Evolutionary conservation across 1,140 invertebrate species (phyloP).

Genomic region (Platorchestia sp.): DNA sequence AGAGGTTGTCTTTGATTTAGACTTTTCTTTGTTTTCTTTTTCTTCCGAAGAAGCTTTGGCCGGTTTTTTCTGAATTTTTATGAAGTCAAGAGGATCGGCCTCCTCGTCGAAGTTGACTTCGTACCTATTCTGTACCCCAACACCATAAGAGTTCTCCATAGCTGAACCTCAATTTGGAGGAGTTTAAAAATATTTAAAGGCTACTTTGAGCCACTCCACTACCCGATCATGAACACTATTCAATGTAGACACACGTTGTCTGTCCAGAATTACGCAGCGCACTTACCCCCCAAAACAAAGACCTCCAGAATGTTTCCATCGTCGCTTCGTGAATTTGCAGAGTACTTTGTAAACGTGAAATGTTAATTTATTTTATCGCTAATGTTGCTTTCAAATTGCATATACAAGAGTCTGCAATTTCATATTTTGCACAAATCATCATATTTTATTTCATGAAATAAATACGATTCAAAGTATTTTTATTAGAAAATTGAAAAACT

Average conservation of each 20-base stretch:
- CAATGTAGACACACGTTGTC: constrained; percentile 1
- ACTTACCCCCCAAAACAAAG: constrained; percentile 54
- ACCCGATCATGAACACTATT: constrained; percentile 25
- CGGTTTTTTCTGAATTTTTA: constrained; percentile 41
- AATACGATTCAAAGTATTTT: too few relatives aligned
- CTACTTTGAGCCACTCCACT: constrained; percentile 50
- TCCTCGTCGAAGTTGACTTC: constrained; percentile 50
- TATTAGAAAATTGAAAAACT: too few relatives aligned
- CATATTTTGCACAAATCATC: too few relatives aligned
- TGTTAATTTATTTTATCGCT: neutral
- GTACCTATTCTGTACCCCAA: constrained; percentile 47
- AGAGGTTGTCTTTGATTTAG: neutral
- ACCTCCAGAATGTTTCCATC: constrained; percentile 53
- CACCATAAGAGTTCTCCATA: constrained; percentile 52
- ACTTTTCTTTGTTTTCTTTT: constrained; percentile 45
- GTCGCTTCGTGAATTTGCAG: neutral
- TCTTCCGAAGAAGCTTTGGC: constrained; percentile 44
- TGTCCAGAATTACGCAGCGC: constrained; percentile 33
- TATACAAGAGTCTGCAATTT: neutral
- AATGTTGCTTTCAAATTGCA: neutral
- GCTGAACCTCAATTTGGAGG: constrained; percentile 37
- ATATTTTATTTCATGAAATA: too few relatives aligned
- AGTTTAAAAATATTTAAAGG: constrained; percentile 46
- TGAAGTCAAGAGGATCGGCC: constrained; percentile 53
- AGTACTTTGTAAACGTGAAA: constrained; percentile 17